These are phyloP conservation scores for Strongylocentrotus purpuratus DNA, from an alignment of 35 echinoderm and acorn worm species.

Conservation along the genomic window DNA sequence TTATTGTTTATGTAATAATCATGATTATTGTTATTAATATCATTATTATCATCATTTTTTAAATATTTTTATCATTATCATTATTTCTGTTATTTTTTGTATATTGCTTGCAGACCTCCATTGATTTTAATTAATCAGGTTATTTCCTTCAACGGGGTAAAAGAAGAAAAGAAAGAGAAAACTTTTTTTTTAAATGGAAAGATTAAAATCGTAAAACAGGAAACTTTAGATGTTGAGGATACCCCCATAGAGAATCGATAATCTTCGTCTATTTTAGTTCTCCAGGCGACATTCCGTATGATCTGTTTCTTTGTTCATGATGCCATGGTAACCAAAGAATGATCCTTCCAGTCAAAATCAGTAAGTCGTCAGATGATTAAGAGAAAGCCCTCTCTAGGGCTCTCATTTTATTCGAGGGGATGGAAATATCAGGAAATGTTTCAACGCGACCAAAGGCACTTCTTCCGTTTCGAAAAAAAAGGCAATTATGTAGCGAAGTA, in stretches of 20 bases:
- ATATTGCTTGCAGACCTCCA: too few species aligned
- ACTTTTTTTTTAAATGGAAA: neutral
- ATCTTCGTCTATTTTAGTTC: neutral
- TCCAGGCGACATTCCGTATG: neutral
- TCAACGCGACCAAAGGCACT: neutral
- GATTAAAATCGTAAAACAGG: neutral
- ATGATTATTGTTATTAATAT: too few species aligned
- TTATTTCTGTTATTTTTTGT: too few species aligned
- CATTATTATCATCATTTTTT: too few species aligned
- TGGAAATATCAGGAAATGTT: slow-evolving; percentile 13
- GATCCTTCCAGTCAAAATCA: neutral
- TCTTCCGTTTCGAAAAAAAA: neutral
- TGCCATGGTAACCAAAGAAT: slow-evolving; percentile 5
- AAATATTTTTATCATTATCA: too few species aligned
- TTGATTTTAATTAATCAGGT: too few species aligned
- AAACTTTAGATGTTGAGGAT: neutral
- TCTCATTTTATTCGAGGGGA: neutral
- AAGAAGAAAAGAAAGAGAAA: neutral
- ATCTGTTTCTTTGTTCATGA: neutral
- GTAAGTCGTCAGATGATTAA: slow-evolving; percentile 17
- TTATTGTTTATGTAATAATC: too few species aligned
- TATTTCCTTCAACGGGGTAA: too few species aligned
- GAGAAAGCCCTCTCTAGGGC: neutral
- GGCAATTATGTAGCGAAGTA: neutral
- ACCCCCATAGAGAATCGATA: neutral